A percentile compares a stretch with the other conserved stretches of the same genome.
Evolutionary conservation across 1,140 invertebrate species (phyloP).

Genomic region (Drosophila persimilis): DNA sequence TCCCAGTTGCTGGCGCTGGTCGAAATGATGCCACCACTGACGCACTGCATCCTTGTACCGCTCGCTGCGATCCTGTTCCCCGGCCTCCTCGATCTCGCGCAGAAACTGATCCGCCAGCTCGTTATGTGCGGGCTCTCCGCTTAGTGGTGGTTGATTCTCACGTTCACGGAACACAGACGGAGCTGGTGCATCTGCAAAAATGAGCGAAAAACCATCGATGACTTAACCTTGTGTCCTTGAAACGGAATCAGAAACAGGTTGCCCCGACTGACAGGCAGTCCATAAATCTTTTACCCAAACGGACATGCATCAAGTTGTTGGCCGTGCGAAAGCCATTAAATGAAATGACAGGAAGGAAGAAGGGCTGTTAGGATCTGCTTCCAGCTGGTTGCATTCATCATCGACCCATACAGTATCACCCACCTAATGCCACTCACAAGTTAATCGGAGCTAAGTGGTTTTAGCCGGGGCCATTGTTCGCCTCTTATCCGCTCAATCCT

Average conservation of each 20-base stretch:
- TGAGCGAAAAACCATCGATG: constrained; percentile 6
- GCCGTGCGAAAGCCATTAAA: constrained; percentile 56
- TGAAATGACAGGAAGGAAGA: constrained; percentile 57
- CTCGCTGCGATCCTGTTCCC: constrained; percentile 82
- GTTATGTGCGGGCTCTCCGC: constrained; percentile 75
- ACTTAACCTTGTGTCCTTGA: constrained; percentile 42
- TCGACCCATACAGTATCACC: constrained; percentile 11
- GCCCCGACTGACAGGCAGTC: constrained; percentile 5
- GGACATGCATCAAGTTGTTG: constrained; percentile 67
- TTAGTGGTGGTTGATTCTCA: constrained; percentile 50
- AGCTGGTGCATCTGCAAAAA: constrained; percentile 25
- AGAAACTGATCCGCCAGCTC: constrained; percentile 85
- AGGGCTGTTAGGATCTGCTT: constrained; percentile 33
- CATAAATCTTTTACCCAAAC: constrained; percentile 19
- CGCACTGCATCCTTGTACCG: constrained; percentile 85
- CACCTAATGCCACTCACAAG: constrained; percentile 41
- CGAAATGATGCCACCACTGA: constrained; percentile 84
- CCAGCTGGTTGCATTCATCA: constrained; percentile 66
- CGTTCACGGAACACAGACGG: constrained; percentile 74
- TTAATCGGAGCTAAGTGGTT: constrained; percentile 78
- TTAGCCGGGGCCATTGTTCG: constrained; percentile 61
- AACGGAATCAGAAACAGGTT: constrained; percentile 4
- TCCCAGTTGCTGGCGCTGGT: constrained; percentile 84
- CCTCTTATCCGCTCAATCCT: constrained; percentile 45
- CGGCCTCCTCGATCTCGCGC: constrained; percentile 84